Conservation (phyloP, 2,888 invertebrate species). For the Nowickia ferox region DNA sequence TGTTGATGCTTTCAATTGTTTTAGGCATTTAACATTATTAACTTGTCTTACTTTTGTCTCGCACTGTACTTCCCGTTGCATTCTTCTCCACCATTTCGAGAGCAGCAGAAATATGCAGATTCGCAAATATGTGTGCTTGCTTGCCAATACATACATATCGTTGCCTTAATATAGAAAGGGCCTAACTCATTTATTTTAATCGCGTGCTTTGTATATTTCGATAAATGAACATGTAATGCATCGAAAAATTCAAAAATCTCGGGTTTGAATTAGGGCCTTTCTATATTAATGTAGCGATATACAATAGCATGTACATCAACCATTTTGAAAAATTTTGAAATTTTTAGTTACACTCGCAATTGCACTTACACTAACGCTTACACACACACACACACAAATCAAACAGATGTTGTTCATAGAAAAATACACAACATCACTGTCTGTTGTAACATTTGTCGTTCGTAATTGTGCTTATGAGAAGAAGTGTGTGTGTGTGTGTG, state of each 20-base stretch:
- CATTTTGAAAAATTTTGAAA: slow-evolving; percentile 64
- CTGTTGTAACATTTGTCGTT: slow-evolving; percentile 2
- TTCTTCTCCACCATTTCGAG: background rate
- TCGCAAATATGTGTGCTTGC: background rate
- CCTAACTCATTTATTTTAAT: too few species aligned
- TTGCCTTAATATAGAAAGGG: too few species aligned
- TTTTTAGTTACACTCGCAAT: slow-evolving; percentile 42
- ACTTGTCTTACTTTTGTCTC: background rate
- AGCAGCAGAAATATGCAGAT: slow-evolving; percentile 33
- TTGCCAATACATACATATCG: background rate
- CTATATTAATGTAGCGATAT: too few species aligned
- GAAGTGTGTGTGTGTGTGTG: background rate
- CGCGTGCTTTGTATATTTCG: too few species aligned
- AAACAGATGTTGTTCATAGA: background rate
- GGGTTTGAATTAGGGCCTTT: too few species aligned
- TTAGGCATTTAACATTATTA: too few species aligned
- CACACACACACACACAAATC: background rate
- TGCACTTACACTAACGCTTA: background rate
- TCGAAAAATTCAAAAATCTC: too few species aligned
- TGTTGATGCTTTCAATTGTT: too few species aligned
- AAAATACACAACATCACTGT: slow-evolving; percentile 32
- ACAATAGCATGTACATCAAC: slow-evolving; percentile 9
- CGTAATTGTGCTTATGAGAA: background rate
- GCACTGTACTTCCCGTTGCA: slow-evolving; percentile 41
- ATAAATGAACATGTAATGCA: too few species aligned